phyloP scores from a whole-genome alignment of 2,888 invertebrate species.

The Oxycera nigricornis region DNA sequence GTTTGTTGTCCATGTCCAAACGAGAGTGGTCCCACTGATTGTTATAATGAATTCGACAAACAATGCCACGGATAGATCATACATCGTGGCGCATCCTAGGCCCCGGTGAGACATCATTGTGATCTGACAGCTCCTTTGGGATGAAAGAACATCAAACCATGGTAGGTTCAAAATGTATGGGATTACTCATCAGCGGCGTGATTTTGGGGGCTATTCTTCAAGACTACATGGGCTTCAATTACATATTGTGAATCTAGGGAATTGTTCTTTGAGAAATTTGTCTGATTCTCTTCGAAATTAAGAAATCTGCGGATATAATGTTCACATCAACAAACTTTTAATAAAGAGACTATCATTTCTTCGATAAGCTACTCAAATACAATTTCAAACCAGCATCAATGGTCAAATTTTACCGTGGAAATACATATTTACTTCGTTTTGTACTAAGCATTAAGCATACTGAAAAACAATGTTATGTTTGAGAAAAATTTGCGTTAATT shows the following conservation, averaged over 20 bases:
- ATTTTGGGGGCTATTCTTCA: neutral
- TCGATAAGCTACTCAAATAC: neutral
- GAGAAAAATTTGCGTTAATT: too few species aligned
- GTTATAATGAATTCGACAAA: slow-evolving; percentile 47
- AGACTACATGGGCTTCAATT: neutral
- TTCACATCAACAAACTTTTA: neutral
- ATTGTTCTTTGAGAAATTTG: too few species aligned
- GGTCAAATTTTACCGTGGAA: too few species aligned
- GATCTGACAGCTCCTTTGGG: slow-evolving; percentile 39
- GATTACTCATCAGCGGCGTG: neutral
- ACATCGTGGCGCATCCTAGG: slow-evolving; percentile 24
- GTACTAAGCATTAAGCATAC: neutral
- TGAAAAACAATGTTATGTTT: neutral
- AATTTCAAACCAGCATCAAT: too few species aligned
- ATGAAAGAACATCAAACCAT: slow-evolving; percentile 13
- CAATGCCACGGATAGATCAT: slow-evolving; percentile 34
- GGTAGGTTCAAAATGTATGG: too few species aligned
- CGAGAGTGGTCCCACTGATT: slow-evolving; percentile 42
- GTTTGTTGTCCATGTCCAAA: slow-evolving; percentile 38
- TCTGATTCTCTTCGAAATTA: too few species aligned
- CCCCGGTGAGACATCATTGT: slow-evolving; percentile 3
- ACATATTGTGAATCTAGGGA: neutral
- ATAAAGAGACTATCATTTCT: neutral
- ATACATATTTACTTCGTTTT: too few species aligned
- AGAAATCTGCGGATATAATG: neutral